Conservation (phyloP, 1,140 invertebrate genomes). For the Phthorimaea operculella region DNA sequence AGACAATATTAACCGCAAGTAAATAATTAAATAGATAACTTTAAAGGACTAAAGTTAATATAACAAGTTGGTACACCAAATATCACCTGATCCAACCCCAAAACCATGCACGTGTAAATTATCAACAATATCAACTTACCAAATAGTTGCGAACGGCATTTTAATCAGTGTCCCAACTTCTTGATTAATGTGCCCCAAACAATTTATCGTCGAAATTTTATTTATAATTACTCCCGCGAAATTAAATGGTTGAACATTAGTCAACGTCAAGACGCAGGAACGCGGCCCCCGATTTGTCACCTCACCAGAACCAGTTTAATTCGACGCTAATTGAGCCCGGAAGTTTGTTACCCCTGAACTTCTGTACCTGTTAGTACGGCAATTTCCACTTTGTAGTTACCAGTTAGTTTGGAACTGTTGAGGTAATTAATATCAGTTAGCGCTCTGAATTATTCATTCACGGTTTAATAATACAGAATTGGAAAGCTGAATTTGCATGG, state of each 20-base stretch:
- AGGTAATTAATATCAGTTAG: constrained; percentile 35
- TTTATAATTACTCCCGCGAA: constrained; percentile 63
- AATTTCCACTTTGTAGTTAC: constrained; percentile 43
- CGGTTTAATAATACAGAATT: constrained; percentile 11
- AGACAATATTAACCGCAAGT: too few species aligned
- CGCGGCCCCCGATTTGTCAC: constrained; percentile 59
- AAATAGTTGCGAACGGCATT: constrained; percentile 68
- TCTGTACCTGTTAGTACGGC: constrained; percentile 43
- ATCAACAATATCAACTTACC: constrained; percentile 60
- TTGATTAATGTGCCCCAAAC: constrained; percentile 65
- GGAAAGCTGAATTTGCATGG: neutral
- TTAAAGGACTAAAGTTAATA: too few species aligned
- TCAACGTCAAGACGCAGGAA: constrained; percentile 56
- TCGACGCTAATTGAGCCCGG: constrained; percentile 55
- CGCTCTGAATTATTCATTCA: constrained; percentile 30
- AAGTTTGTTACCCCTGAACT: constrained; percentile 47
- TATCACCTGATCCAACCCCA: constrained; percentile 40
- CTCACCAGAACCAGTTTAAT: constrained; percentile 54
- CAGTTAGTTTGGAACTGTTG: constrained; percentile 25
- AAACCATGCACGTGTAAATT: constrained; percentile 50
- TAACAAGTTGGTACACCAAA: constrained; percentile 1
- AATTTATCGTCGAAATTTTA: constrained; percentile 67
- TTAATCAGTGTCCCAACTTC: constrained; percentile 70
- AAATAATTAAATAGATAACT: too few species aligned
- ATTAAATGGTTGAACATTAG: constrained; percentile 61